A percentile compares a stretch with the other conserved stretches of the same genome.
These are phyloP conservation scores for Microhierax caerulescens DNA, from an alignment of 2,797 vertebrate species.

Conservation along the genomic window DNA sequence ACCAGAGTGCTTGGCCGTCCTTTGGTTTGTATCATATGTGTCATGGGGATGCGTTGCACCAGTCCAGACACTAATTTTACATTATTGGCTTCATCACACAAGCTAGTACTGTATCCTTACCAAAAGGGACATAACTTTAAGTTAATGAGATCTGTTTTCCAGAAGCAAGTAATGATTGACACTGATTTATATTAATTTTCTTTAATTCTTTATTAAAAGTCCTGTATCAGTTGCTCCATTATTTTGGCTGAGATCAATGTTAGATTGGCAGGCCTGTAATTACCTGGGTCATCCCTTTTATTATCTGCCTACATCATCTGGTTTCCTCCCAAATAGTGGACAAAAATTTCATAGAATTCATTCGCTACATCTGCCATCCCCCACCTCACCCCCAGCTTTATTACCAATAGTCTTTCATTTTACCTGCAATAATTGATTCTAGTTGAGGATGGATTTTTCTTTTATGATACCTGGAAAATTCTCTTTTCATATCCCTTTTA, in stretches of 20 bases:
- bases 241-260: not conserved
- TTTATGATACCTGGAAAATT: not conserved
- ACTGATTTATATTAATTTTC: not conserved
- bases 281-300: not conserved
- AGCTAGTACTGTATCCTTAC: not conserved
- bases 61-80: not conserved
- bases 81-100: not conserved
- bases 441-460: not conserved
- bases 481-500: not conserved
- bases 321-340: not conserved
- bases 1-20: not conserved
- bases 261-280: not conserved
- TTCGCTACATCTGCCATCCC: constrained; percentile 18
- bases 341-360: not conserved
- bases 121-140: not conserved
- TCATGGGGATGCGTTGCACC: not conserved
- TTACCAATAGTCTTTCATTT: not conserved
- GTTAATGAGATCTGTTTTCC: not conserved
- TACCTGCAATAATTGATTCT: not conserved
- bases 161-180: not conserved
- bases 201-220: not conserved
- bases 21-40: not conserved
- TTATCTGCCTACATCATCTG: not conserved
- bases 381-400: not conserved
- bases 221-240: not conserved